Base-by-base conservation (phyloP, 1,140 invertebrate genomes). In the Drosophila insularis region DNA sequence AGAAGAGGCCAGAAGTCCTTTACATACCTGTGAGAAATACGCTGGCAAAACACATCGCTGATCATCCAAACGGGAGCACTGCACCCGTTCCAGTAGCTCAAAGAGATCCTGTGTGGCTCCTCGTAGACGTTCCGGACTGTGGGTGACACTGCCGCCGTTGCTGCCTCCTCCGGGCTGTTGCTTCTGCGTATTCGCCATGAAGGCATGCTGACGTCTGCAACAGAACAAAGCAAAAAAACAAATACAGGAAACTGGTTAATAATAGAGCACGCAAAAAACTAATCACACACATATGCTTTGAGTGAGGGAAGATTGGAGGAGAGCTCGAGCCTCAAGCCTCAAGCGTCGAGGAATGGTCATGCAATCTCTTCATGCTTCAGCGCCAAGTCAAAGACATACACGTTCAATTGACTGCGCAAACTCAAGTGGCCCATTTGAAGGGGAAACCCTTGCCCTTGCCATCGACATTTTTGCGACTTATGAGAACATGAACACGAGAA, bases 61-160 rank as follows among this genome's bases (percentile, higher is more conserved):
- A 93, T 99, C 98, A 90, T 99, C 98, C 82, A 99, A 93, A 53
- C 98, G 94, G 64, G 96, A 97, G 93, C 97, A 96, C 93, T 98
- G 97, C 63, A 98, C 96, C 91, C 96, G 94, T 91, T 98, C 97
- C 72, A 99, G 93, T 68, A 99, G 93, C 92, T 98, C 97, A 92
- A 98, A 97, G 40, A 97, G 93, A 93, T 97, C 96, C 86, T 96
- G 95, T 59, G 95, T 95, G 37, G 96, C 94, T 62, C 94, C 95
- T 92, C 95, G 93, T 37, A 94, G 74, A 17, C 93, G 86, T 80
- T 93, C 93, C 27, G 92, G 92, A 66, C 87, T 93, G 65, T 90
- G 90, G 19, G 80, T 81, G 23, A 91, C 74, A 91, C 93, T 90
- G 82, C 93, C 91, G 64, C 87, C 91, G 39, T 68, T 65, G 69